Conservation (phyloP, 2,888 invertebrate genomes). For the Chalcosyrphus nemorum region DNA sequence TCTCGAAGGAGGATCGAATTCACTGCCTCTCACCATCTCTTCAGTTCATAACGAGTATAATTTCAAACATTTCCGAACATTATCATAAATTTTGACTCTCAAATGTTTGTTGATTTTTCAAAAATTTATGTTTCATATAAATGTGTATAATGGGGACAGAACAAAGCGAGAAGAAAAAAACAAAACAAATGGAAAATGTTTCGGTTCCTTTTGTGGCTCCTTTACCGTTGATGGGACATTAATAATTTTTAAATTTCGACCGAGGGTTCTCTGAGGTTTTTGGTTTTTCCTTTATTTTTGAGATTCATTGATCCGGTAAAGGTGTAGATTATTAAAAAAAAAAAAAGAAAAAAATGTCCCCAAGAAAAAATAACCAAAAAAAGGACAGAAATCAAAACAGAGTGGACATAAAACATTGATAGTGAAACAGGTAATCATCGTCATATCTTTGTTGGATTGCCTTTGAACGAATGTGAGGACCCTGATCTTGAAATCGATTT, state of each 20-base stretch:
- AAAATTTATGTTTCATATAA: constrained; percentile 73
- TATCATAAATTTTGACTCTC: constrained; percentile 70
- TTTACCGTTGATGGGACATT: constrained; percentile 72
- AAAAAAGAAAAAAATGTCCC: no score
- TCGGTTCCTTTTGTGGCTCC: constrained; percentile 71
- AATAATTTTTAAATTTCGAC: constrained; percentile 70
- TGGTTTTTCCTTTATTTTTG: constrained; percentile 27
- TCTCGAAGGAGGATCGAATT: constrained; percentile 69
- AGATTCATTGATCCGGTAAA: constrained; percentile 71
- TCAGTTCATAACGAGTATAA: constrained; percentile 72
- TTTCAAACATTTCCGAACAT: constrained; percentile 72
- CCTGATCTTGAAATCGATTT: constrained; percentile 67
- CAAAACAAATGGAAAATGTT: constrained; percentile 49
- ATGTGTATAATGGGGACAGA: constrained; percentile 66
- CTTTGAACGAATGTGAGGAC: constrained; percentile 31
- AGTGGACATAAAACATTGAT: constrained; percentile 72
- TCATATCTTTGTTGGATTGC: constrained; percentile 61
- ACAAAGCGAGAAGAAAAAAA: constrained; percentile 31
- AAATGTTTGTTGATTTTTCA: constrained; percentile 73
- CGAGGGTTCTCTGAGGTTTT: constrained; percentile 28
- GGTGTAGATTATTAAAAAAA: constrained; percentile 72
- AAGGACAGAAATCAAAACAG: constrained; percentile 67
- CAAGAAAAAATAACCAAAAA: constrained; percentile 17
- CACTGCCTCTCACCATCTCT: constrained; percentile 45
- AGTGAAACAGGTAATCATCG: constrained; percentile 64